Conservation (phyloP, 2,797 vertebrate genomes). For the Bradypus variegatus region DNA sequence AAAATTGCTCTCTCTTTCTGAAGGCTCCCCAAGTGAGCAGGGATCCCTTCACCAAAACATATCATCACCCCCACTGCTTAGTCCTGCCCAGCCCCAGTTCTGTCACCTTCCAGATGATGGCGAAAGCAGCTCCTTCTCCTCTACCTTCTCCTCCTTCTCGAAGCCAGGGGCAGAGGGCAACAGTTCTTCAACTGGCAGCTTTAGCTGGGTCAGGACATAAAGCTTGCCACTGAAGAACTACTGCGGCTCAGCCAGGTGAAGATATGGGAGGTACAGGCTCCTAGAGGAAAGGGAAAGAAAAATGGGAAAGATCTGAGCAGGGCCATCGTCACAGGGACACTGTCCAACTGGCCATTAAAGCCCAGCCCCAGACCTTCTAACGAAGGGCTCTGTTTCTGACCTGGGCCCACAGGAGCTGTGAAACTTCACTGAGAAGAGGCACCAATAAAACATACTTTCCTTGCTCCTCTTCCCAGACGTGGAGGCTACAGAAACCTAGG, state of each 20-base stretch:
- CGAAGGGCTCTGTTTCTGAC: neutral
- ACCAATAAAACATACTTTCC: conserved; percentile 1
- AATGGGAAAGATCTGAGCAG: conserved; percentile 43
- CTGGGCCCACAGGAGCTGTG: neutral
- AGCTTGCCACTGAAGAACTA: conserved; percentile 99
- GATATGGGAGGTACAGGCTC: conserved; percentile 41
- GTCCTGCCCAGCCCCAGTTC: conserved; percentile 38
- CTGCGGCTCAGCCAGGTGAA: conserved; percentile 90
- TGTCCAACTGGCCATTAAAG: conserved; percentile 20
- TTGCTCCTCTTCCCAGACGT: conserved; percentile 12
- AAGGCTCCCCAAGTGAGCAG: conserved; percentile 17
- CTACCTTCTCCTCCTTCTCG: conserved; percentile 57
- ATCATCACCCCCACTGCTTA: neutral
- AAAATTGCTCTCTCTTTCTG: conserved; percentile 14
- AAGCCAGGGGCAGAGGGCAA: conserved; percentile 92
- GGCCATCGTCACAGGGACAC: neutral
- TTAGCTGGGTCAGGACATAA: conserved; percentile 99
- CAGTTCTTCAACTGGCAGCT: conserved; percentile 99
- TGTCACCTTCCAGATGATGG: conserved; percentile 59
- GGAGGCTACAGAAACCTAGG: neutral
- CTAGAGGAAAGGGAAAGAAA: conserved; percentile 52
- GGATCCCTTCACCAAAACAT: conserved; percentile 5
- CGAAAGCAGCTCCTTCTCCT: conserved; percentile 44
- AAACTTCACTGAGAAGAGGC: neutral
- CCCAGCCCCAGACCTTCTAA: neutral